Base-by-base conservation (phyloP, 2,797 vertebrate genomes). In the Meda fulgida region DNA sequence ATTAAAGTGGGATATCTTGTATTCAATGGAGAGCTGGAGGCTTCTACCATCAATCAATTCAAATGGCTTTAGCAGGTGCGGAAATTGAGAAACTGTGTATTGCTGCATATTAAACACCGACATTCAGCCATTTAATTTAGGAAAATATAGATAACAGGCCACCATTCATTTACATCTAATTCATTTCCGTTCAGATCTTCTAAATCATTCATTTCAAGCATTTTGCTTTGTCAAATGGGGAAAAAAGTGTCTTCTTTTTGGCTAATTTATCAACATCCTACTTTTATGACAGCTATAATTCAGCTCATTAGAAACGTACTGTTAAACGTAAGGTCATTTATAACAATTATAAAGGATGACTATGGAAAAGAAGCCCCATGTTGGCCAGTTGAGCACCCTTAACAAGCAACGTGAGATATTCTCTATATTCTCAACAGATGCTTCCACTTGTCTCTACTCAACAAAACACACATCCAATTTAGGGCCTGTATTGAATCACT, bases 81-180 rank as follows among this genome's bases (percentile, higher is more conserved):
- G 53, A 77, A 73, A 73, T 73, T 82, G 80, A 63, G 55, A 82
- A 65, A 48, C 75, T 77, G 75, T 26, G 34, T 60, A 77, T 60
- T 26, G 75, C 69, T 23, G 36, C 65, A 69, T 69, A 51, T 82
- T 71, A 72, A 72, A 82, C 53, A 40, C 75, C 0, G 53, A 60
- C 34, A 40, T 60, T 60, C 75, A 60, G 34, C 75, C 53, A 77
- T 77, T 77, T 77, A 60, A 77, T 77, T 60, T 77, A 18, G 34
- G 4, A 26, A 40, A 34, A 77, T 77, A 60, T 26, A 58, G 53
- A 77, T 77, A 77, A 77, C 75, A 60, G 75, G 14, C 53, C 34
- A 58, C 51, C 14, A 58, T 60, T 77, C 53, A 77, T 26, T 60
- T 38, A 60, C 23, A 78, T 78, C 36, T 65, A 65, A 78, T 78